A percentile compares a stretch with the other conserved stretches of the same genome.
Evolutionary conservation across 2,888 invertebrate genomes (phyloP).

Genomic region (Volucella inanis): DNA sequence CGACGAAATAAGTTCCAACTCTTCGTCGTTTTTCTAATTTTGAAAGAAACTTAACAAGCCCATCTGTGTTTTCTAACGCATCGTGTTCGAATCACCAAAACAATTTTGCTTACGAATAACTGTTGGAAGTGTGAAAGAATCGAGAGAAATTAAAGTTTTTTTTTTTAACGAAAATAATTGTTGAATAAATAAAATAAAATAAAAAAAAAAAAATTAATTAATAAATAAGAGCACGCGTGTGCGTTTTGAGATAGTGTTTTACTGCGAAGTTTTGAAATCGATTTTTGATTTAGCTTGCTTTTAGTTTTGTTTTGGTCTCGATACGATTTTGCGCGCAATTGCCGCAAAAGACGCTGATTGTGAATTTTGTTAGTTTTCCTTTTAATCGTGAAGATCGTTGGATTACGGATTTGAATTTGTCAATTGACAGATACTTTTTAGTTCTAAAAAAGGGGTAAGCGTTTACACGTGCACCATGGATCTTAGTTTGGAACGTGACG

Average conservation of each 20-base stretch:
- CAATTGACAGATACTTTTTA: conserved; percentile 26
- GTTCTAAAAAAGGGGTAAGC: conserved; percentile 8
- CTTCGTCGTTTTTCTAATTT: conserved; percentile 73
- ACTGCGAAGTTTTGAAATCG: no score
- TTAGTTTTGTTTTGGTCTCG: no score
- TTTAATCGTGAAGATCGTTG: conserved; percentile 1
- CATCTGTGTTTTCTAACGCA: conserved; percentile 45
- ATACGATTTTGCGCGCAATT: no score
- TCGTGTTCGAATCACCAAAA: conserved; percentile 16
- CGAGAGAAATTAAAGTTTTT: conserved; percentile 12
- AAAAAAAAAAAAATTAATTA: neutral
- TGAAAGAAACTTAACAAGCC: conserved; percentile 69
- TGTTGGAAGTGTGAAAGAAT: neutral
- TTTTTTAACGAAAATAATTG: conserved; percentile 7
- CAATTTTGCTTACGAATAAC: conserved; percentile 20
- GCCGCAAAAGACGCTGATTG: no score
- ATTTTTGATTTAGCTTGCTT: no score
- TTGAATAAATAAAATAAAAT: conserved; percentile 8
- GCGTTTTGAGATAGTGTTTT: no score
- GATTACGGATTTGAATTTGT: conserved; percentile 1
- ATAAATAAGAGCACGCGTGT: no score
- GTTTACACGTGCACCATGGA: conserved; percentile 78
- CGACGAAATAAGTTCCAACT: conserved; percentile 76
- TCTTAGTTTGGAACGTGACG: conserved; percentile 86
- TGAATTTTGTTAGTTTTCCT: conserved; percentile 12